Evolutionary conservation across 1,140 invertebrate genomes (phyloP).

Genomic region (Berghia stephanieae): DNA sequence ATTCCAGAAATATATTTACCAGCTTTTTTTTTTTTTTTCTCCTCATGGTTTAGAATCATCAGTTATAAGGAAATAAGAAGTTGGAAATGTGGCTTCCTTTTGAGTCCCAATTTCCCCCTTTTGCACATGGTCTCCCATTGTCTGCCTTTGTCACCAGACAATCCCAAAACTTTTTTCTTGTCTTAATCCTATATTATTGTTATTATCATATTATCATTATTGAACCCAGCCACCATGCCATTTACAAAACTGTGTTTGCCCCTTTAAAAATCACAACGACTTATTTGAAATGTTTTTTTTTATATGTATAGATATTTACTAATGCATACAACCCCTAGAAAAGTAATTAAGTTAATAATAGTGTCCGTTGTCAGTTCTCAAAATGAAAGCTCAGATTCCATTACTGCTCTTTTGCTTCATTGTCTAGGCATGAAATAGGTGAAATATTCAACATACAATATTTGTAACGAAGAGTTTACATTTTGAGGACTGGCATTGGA

Average conservation of each 20-base stretch:
- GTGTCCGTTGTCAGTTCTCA: not conserved
- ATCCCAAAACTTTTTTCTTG: too few relatives aligned
- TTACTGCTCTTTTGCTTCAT: not conserved
- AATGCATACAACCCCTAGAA: constrained; percentile 29
- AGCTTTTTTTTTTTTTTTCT: constrained; percentile 41
- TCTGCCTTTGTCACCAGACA: constrained; percentile 35
- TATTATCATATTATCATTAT: not conserved
- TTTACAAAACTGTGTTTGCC: too few relatives aligned
- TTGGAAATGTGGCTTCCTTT: constrained; percentile 59
- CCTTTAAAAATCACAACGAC: constrained; percentile 31
- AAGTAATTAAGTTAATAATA: constrained; percentile 8
- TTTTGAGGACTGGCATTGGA: too few relatives aligned
- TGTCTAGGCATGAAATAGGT: not conserved
- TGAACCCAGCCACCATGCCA: too few relatives aligned
- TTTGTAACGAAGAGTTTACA: too few relatives aligned
- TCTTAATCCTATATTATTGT: too few relatives aligned
- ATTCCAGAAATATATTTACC: constrained; percentile 47
- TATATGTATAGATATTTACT: constrained; percentile 26
- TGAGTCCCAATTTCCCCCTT: constrained; percentile 53
- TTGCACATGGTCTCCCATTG: constrained; percentile 23
- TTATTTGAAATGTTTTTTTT: constrained; percentile 26
- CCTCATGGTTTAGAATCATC: constrained; percentile 26
- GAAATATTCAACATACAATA: not conserved
- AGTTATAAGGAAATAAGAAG: constrained; percentile 37
- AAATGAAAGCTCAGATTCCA: not conserved